A percentile compares a stretch with the other conserved stretches of the same genome.
Evolutionary conservation across 2,797 vertebrate species (phyloP).

Genomic region (Smutsia temminckii): DNA sequence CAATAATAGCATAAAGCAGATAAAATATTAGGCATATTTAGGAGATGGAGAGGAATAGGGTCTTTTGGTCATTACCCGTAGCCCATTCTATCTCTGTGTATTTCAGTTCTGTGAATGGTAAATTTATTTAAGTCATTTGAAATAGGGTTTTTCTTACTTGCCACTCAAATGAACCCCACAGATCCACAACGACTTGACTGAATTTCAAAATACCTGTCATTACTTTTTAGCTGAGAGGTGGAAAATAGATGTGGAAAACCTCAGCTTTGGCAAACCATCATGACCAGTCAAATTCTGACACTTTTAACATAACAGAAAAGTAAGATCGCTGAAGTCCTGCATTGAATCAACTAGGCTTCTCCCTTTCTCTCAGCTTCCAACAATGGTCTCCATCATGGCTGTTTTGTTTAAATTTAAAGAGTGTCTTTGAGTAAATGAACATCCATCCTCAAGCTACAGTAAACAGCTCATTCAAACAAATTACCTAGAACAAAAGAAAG

Average conservation of each 20-base stretch:
- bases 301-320: not conserved
- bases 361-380: not conserved
- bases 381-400: not conserved
- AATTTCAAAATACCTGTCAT: constrained; percentile 4
- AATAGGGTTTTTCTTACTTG: not conserved
- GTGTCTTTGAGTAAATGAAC: constrained; percentile 49
- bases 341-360: not conserved
- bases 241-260: not conserved
- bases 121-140: not conserved
- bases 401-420: constrained; percentile 53
- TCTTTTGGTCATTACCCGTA: not conserved
- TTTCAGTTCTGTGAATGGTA: not conserved
- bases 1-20: not conserved
- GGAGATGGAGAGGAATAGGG: not conserved
- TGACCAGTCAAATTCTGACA: not conserved
- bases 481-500: constrained; percentile 50
- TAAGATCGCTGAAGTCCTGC: not conserved
- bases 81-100: not conserved
- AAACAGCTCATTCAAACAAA: constrained; percentile 63
- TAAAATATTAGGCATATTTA: not conserved
- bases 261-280: not conserved
- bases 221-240: not conserved
- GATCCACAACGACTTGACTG: not conserved
- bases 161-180: not conserved
- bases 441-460: not conserved